phyloP scores from a whole-genome alignment of 2,113 vertebrate species.

The Tauraco erythrolophus region DNA sequence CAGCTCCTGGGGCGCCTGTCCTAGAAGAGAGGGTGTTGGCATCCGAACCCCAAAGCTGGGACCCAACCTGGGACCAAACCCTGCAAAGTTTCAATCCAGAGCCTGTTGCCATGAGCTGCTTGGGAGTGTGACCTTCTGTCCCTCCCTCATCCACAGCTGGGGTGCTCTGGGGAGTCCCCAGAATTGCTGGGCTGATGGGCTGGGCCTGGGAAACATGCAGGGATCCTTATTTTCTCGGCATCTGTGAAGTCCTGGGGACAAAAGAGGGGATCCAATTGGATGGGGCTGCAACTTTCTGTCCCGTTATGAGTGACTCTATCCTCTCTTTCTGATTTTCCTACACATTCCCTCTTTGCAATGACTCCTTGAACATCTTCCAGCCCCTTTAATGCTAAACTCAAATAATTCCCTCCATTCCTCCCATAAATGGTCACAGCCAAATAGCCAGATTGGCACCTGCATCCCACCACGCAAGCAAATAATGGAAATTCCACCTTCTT shows the following conservation, averaged over 20 bases:
- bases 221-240: not conserved
- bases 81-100: not conserved
- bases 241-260: not conserved
- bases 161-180: not conserved
- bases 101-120: not conserved
- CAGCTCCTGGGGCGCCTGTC: not conserved
- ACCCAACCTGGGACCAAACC: not conserved
- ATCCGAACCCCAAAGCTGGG: fast-evolving
- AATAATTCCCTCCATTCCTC: not conserved
- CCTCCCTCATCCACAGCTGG: fast-evolving
- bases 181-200: not conserved
- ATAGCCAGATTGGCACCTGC: not conserved
- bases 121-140: not conserved
- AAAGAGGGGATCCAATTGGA: fast-evolving
- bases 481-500: not conserved
- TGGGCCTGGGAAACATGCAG: not conserved
- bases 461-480: not conserved
- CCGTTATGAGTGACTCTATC: not conserved
- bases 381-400: not conserved
- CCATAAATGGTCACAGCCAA: not conserved
- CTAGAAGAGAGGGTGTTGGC: not conserved
- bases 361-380: not conserved
- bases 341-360: not conserved
- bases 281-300: not conserved
- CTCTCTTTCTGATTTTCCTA: not conserved